A percentile compares a stretch with the other conserved stretches of the same genome.
Conservation (phyloP, 2,888 invertebrate genomes). For the Laspeyria flexula region DNA sequence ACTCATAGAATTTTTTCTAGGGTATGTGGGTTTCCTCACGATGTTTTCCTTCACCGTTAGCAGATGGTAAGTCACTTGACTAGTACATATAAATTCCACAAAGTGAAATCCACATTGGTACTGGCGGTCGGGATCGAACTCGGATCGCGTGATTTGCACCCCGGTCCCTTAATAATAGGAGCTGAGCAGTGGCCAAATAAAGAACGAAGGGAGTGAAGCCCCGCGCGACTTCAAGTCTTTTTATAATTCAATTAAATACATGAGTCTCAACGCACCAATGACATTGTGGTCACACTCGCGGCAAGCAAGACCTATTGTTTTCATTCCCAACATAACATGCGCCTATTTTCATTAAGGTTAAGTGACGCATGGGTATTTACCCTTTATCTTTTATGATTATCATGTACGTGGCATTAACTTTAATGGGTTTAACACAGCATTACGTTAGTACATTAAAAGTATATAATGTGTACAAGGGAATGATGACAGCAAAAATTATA, state of each 20-base stretch:
- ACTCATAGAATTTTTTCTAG: no score
- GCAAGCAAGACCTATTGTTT: conserved; percentile 24
- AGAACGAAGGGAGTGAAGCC: no score
- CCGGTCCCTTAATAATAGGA: no score
- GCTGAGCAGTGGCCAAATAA: no score
- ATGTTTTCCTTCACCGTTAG: no score
- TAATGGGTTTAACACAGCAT: conserved; percentile 17
- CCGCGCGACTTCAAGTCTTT: no score
- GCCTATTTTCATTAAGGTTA: conserved; percentile 28
- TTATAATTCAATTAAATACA: neutral
- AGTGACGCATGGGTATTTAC: conserved; percentile 24
- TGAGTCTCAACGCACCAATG: neutral
- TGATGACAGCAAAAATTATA: neutral
- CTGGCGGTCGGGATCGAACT: no score
- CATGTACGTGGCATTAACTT: conserved; percentile 29
- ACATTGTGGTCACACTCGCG: conserved; percentile 7
- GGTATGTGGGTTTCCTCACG: no score
- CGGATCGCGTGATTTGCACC: no score
- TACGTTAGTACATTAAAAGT: conserved; percentile 3
- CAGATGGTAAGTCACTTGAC: no score
- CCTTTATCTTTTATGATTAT: conserved; percentile 42
- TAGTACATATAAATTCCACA: no score
- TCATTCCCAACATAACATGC: conserved; percentile 1
- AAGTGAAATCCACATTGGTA: no score
- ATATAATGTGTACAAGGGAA: neutral